A percentile compares a stretch with the other conserved stretches of the same genome.
phyloP scores from a whole-genome alignment of 2,888 invertebrate genomes.

The Macrosiphum euphorbiae region DNA sequence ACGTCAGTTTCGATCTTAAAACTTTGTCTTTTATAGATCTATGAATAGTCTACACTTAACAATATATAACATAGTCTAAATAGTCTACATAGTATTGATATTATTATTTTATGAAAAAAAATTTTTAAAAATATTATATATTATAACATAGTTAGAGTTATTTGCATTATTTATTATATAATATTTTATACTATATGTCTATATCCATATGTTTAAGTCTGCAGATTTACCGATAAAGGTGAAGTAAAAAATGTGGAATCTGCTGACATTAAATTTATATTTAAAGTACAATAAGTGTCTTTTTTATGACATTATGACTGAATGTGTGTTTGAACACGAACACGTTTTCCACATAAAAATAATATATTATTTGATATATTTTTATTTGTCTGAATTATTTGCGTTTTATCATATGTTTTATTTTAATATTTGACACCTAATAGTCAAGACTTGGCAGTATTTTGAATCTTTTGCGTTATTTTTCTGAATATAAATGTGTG shows the following conservation, averaged over 20 bases:
- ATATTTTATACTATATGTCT: neutral
- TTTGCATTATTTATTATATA: neutral
- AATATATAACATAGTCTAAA: neutral
- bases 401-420: neutral
- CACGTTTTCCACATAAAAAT: slow-evolving; percentile 7
- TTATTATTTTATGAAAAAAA: neutral
- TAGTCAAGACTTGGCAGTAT: slow-evolving; percentile 48
- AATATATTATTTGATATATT: neutral
- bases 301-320: slow-evolving; percentile 5
- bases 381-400: neutral
- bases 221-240: neutral
- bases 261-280: slow-evolving; percentile 13
- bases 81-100: neutral
- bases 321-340: neutral
- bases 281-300: slow-evolving; percentile 9
- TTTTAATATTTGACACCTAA: slow-evolving; percentile 4
- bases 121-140: neutral
- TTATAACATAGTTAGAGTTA: neutral
- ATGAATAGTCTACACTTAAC: neutral
- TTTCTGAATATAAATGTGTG: neutral
- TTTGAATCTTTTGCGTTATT: neutral
- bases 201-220: neutral
- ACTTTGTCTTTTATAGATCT: neutral
- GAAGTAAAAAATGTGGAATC: neutral
- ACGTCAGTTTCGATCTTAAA: neutral